Conservation (phyloP, 2,113 vertebrate genomes). For the Lasiurus cinereus region DNA sequence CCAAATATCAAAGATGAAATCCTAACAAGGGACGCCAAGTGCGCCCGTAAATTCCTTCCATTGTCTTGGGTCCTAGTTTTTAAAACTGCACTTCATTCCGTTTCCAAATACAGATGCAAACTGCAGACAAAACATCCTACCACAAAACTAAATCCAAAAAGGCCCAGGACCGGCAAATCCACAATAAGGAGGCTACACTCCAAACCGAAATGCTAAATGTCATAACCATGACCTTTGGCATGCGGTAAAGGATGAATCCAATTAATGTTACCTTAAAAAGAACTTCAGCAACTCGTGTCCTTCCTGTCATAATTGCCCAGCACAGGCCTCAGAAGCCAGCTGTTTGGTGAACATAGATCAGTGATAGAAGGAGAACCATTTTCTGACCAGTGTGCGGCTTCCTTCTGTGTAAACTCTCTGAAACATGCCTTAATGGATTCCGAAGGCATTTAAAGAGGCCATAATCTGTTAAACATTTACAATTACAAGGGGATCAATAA, state of each 20-base stretch:
- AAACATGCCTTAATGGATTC: constrained; percentile 49
- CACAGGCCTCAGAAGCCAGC: constrained; percentile 27
- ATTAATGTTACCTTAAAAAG: constrained; percentile 79
- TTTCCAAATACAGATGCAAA: constrained; percentile 67
- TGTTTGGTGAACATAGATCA: not conserved
- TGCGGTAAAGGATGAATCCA: constrained; percentile 59
- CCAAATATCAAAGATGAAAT: not conserved
- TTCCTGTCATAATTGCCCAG: constrained; percentile 39
- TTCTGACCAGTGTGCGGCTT: constrained; percentile 49
- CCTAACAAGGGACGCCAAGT: not conserved
- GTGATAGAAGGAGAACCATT: not conserved
- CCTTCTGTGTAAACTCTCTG: not conserved
- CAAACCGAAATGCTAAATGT: constrained; percentile 78
- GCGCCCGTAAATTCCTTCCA: not conserved
- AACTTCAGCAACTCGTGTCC: constrained; percentile 44
- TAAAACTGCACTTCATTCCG: not conserved
- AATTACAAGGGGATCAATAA: constrained; percentile 79
- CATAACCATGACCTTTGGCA: constrained; percentile 30
- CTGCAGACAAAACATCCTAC: constrained; percentile 78
- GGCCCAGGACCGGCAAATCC: constrained; percentile 68
- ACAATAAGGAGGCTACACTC: constrained; percentile 75
- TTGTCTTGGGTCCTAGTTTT: not conserved
- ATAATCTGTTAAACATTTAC: constrained; percentile 81
- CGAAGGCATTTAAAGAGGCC: constrained; percentile 68
- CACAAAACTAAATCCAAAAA: constrained; percentile 80